Evolutionary conservation across 1,140 invertebrate genomes (phyloP).

Genomic region (Drosophila carrolli): DNA sequence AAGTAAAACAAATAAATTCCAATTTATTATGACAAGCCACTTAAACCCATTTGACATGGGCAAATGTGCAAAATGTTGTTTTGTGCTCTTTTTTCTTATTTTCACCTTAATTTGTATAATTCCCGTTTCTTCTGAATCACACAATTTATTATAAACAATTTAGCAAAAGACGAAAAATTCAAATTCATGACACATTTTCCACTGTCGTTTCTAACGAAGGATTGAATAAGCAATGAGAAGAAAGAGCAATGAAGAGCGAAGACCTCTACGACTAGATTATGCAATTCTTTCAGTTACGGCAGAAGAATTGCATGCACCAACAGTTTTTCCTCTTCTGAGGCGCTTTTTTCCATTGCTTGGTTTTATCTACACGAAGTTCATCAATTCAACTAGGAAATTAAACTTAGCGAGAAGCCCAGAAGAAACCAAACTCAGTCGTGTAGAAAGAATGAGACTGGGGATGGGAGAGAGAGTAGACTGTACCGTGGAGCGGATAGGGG

Average conservation of each 20-base stretch:
- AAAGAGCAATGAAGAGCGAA: conserved; percentile 7
- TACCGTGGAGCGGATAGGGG: neutral
- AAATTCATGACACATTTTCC: conserved; percentile 69
- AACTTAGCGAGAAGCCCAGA: conserved; percentile 54
- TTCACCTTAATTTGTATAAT: conserved; percentile 17
- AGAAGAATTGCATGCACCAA: conserved; percentile 73
- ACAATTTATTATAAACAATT: conserved; percentile 76
- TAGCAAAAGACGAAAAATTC: conserved; percentile 35
- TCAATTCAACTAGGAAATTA: conserved; percentile 75
- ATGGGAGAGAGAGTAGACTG: neutral
- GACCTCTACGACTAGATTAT: conserved; percentile 41
- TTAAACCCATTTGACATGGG: conserved; percentile 66
- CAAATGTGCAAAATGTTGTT: conserved; percentile 46
- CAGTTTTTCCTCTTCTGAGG: conserved; percentile 43
- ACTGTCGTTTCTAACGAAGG: conserved; percentile 18
- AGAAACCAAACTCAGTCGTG: conserved; percentile 66
- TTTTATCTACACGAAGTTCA: conserved; percentile 76
- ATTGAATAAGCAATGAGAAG: conserved; percentile 62
- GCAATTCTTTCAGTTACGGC: conserved; percentile 46
- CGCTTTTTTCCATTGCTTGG: conserved; percentile 8
- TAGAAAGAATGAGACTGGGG: conserved; percentile 60
- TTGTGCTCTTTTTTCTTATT: conserved; percentile 5
- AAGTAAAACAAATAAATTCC: conserved; percentile 57
- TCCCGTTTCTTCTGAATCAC: conserved; percentile 53
- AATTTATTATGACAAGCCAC: conserved; percentile 74